Conservation (phyloP, 2,888 invertebrate species). For the Serrognathus titanus region DNA sequence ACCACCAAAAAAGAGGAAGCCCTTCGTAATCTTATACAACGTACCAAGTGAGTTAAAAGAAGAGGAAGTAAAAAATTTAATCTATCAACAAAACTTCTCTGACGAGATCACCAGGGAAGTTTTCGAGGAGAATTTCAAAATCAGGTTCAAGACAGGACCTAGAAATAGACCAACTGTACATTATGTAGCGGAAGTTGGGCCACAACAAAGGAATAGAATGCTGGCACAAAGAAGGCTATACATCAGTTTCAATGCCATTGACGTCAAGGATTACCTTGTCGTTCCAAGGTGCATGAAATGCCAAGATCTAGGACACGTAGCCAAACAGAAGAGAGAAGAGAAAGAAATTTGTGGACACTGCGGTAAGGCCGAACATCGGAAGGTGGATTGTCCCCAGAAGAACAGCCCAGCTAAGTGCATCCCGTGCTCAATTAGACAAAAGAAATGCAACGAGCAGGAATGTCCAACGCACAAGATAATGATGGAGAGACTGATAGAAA, state of each 20-base stretch:
- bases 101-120: not conserved
- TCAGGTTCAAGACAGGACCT: conserved; percentile 14
- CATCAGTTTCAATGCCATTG: not conserved
- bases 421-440: not conserved
- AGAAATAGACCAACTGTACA: conserved; percentile 2
- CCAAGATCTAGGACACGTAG: conserved; percentile 1
- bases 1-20: not conserved
- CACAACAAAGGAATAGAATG: not conserved
- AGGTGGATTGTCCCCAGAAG: not conserved
- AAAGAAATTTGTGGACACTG: conserved; percentile 5
- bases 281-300: conserved; percentile 6
- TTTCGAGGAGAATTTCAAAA: conserved; percentile 1
- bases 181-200: no score
- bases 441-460: not conserved
- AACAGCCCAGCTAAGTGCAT: not conserved
- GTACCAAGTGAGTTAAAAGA: not conserved
- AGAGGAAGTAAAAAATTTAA: not conserved
- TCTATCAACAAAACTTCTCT: conserved; percentile 10
- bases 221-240: not conserved
- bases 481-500: conserved; percentile 7
- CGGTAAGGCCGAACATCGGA: not conserved
- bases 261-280: conserved; percentile 5
- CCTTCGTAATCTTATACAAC: conserved; percentile 6
- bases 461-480: conserved; percentile 4
- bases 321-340: not conserved